Evolutionary conservation across 2,113 vertebrate genomes (phyloP).

Genomic region (Antechinus flavipes): DNA sequence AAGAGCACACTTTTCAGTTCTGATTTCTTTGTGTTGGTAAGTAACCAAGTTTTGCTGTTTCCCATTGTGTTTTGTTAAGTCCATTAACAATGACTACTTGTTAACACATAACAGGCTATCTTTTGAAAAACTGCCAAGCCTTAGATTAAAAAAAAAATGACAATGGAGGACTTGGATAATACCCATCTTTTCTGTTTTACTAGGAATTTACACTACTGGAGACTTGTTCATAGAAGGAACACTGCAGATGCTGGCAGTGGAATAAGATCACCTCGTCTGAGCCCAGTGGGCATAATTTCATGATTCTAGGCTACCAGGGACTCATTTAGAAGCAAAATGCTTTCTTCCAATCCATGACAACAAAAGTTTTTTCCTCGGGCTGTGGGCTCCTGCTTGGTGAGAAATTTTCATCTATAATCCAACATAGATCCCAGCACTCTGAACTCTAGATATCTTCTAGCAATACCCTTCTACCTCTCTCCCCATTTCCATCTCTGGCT

Average conservation of each 20-base stretch:
- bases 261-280: conserved; percentile 4
- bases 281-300: not conserved
- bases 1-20: conserved; percentile 19
- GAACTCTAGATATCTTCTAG: not conserved
- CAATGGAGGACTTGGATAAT: conserved; percentile 1
- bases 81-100: conserved; percentile 10
- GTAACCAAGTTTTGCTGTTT: conserved; percentile 50
- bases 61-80: conserved; percentile 47
- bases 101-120: not conserved
- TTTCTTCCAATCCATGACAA: not conserved
- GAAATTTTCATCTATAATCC: not conserved
- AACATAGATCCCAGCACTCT: not conserved
- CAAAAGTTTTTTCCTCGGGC: not conserved
- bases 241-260: not conserved
- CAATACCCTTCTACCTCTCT: not conserved
- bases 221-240: conserved; percentile 28
- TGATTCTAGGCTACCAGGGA: not conserved
- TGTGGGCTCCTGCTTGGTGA: not conserved
- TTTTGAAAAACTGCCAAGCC: conserved; percentile 31
- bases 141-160: conserved; percentile 8
- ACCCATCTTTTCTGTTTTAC: not conserved
- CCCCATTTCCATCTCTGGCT: not conserved
- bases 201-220: not conserved
- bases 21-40: conserved; percentile 14
- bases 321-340: not conserved